phyloP scores from a whole-genome alignment of 2,113 vertebrate species.

The Empidonax alnorum region DNA sequence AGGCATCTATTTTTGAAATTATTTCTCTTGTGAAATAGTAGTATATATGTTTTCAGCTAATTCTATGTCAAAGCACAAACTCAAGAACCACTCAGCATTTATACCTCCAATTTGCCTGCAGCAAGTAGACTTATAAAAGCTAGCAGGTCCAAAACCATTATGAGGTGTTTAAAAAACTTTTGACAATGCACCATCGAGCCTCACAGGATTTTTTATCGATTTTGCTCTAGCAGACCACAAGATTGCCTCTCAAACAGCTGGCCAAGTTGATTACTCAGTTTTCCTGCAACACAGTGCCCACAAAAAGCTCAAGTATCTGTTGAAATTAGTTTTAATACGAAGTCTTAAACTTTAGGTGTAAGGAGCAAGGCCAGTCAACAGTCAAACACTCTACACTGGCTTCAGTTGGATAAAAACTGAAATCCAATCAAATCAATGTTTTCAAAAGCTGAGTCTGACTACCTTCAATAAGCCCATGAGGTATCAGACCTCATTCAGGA shows the following conservation, averaged over 20 bases:
- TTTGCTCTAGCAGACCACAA: neutral
- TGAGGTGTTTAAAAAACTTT: neutral
- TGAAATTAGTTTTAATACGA: neutral
- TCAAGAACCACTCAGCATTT: neutral
- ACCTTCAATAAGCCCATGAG: neutral
- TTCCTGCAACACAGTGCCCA: neutral
- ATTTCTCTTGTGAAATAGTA: neutral
- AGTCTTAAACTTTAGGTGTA: neutral
- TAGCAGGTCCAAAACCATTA: neutral
- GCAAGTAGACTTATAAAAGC: neutral
- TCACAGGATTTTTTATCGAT: neutral
- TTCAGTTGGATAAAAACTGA: neutral
- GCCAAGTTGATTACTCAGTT: neutral
- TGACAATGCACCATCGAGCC: neutral
- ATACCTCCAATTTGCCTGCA: neutral
- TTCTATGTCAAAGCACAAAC: neutral
- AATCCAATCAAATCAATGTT: neutral
- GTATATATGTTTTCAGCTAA: neutral
- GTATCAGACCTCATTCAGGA: neutral
- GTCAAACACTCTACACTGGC: neutral
- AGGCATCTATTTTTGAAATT: neutral
- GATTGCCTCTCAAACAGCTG: neutral
- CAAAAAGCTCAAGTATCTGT: neutral
- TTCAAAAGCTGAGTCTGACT: neutral
- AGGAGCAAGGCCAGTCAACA: neutral